phyloP scores from a whole-genome alignment of 2,888 invertebrate genomes.

The Mythimna ferrago region DNA sequence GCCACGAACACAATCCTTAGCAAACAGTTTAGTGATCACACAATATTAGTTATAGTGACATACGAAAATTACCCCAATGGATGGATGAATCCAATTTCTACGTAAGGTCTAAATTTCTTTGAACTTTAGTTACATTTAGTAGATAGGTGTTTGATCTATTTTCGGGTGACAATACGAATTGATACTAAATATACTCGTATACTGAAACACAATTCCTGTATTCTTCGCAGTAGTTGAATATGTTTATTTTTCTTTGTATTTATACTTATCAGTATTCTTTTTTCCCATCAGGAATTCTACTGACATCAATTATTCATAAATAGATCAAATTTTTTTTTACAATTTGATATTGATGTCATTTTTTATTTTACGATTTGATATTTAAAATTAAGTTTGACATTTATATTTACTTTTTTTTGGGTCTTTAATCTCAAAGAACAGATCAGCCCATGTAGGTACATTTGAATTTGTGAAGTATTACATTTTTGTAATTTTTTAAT shows the following conservation, averaged over 20 bases:
- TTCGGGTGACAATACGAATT: not conserved
- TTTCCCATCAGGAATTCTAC: not conserved
- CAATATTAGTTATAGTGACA: not conserved
- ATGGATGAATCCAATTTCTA: not conserved
- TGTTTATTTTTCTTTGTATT: not conserved
- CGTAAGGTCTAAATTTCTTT: not conserved
- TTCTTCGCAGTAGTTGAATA: no score
- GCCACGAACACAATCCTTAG: constrained; percentile 32
- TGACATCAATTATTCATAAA: not conserved
- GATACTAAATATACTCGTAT: not conserved
- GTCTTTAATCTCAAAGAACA: no score
- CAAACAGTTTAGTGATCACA: constrained; percentile 29
- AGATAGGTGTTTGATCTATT: not conserved
- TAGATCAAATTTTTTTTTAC: no score
- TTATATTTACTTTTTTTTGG: no score
- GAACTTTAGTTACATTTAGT: not conserved
- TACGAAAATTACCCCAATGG: not conserved
- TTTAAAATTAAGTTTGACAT: no score
- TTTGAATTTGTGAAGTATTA: no score
- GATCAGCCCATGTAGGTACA: no score
- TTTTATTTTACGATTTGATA: no score
- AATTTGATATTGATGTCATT: no score
- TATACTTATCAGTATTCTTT: no score
- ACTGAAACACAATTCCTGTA: not conserved
- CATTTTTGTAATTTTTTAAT: no score